These are phyloP conservation scores for Orussus abietinus DNA, from an alignment of 1,140 invertebrate species.

Conservation along the genomic window DNA sequence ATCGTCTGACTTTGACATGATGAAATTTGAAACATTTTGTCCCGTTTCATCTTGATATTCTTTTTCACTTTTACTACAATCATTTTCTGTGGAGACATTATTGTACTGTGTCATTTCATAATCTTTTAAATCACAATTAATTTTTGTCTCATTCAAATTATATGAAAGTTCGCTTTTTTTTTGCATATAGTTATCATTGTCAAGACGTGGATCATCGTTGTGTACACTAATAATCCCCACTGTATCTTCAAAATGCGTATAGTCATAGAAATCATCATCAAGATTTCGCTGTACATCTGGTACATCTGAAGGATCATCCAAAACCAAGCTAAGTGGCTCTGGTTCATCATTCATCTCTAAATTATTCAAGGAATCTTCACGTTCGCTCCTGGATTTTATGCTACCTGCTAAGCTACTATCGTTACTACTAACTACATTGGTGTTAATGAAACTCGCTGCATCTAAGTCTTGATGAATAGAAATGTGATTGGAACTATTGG, in stretches of 20 bases:
- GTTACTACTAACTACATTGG: conserved; percentile 33
- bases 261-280: conserved; percentile 51
- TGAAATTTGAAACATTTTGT: conserved; percentile 6
- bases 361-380: conserved; percentile 31
- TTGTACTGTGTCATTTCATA: too few relatives aligned
- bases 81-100: conserved; percentile 13
- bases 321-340: conserved; percentile 38
- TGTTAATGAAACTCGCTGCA: conserved; percentile 25
- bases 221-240: too few relatives aligned
- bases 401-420: conserved; percentile 42
- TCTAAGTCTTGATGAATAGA: conserved; percentile 21
- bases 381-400: conserved; percentile 31
- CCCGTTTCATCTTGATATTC: not conserved
- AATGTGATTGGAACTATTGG: conserved; percentile 12
- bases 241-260: conserved; percentile 39
- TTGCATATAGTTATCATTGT: too few relatives aligned
- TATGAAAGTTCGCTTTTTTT: too few relatives aligned
- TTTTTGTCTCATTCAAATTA: too few relatives aligned
- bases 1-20: too few relatives aligned
- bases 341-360: conserved; percentile 31
- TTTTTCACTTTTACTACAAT: conserved; percentile 7
- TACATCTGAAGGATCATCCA: conserved; percentile 35
- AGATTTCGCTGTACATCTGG: conserved; percentile 28
- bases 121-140: too few relatives aligned
- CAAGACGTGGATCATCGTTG: too few relatives aligned